Base-by-base conservation (phyloP, 2,888 invertebrate species). In the Clivina fossor region DNA sequence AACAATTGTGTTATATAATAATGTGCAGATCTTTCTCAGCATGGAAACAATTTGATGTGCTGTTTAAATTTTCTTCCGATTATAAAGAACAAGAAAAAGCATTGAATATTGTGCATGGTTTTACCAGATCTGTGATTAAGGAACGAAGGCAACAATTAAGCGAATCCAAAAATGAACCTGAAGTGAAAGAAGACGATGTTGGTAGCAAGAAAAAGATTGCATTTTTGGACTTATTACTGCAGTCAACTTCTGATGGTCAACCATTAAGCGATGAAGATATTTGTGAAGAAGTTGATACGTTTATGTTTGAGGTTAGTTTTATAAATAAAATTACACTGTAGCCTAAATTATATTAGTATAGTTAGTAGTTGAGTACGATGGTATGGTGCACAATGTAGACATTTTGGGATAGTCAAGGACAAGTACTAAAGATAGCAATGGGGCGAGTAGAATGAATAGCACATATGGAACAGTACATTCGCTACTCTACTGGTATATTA, bases 281-380 rank as follows among this genome's bases (percentile, higher is more conserved):
- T 22, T 76, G 82, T 53, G 84, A 85, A 67, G 84, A 86, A 72
- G 83, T 85, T 0, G 83, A 85, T 62, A 86, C 86, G 0, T 86
- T 86, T 61, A 83, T 86, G 81, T 86, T 86, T 68, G 85, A 81
- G 71, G 83, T 82, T n/a, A n/a, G n/a, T n/a, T n/a, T n/a, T n/a
- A n/a, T n/a, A n/a, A n/a, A n/a, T n/a, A n/a, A n/a, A n/a, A n/a
- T n/a, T n/a, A n/a, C n/a, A n/a, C n/a, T n/a, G n/a, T n/a, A n/a
- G n/a, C n/a, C n/a, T n/a, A n/a, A n/a, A n/a, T n/a, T n/a, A n/a
- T n/a, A n/a, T n/a, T n/a, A n/a, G n/a, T n/a, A n/a, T n/a, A n/a
- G n/a, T n/a, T n/a, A n/a, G n/a, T n/a, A n/a, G n/a, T n/a, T n/a
- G n/a, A n/a, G n/a, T n/a, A n/a, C n/a, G n/a, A n/a, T n/a, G n/a